Conservation (phyloP, 1,140 invertebrate species). For the Drosophila sulfurigaster region DNA sequence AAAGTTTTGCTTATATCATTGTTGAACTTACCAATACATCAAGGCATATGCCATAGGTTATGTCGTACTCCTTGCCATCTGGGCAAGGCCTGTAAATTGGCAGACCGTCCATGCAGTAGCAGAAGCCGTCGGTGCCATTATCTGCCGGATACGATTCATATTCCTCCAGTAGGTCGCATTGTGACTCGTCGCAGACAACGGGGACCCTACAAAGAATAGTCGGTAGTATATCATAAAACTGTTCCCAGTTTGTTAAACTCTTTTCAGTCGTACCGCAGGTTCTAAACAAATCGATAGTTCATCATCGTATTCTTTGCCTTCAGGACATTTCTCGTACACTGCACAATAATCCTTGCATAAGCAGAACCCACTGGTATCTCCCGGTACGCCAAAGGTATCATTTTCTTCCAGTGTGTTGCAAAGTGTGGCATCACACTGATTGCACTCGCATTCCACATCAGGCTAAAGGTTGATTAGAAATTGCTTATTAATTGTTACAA, state of each 20-base stretch:
- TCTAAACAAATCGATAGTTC: slow-evolving; percentile 11
- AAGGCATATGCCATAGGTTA: neutral
- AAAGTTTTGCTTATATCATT: neutral
- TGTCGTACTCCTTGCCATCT: slow-evolving; percentile 5
- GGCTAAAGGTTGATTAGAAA: neutral
- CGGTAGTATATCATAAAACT: no score
- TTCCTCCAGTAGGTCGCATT: slow-evolving; percentile 25
- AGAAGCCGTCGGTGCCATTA: slow-evolving; percentile 45
- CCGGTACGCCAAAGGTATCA: neutral
- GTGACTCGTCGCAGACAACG: slow-evolving; percentile 21
- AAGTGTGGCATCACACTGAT: slow-evolving; percentile 26
- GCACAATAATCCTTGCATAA: slow-evolving; percentile 45
- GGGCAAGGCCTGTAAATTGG: slow-evolving; percentile 37
- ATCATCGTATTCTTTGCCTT: neutral
- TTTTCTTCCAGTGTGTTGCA: slow-evolving; percentile 12
- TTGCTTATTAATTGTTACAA: neutral
- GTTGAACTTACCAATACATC: slow-evolving; percentile 20
- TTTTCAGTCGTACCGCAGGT: slow-evolving; percentile 24
- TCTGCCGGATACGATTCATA: slow-evolving; percentile 31
- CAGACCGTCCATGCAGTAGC: slow-evolving; percentile 42
- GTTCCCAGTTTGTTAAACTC: no score
- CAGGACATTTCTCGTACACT: neutral
- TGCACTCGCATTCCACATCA: neutral
- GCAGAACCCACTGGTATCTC: slow-evolving; percentile 23
- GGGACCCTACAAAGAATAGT: slow-evolving; percentile 27